These are phyloP conservation scores for Lepidochrysops patricia DNA, from an alignment of 2,888 invertebrate genomes.

Conservation along the genomic window DNA sequence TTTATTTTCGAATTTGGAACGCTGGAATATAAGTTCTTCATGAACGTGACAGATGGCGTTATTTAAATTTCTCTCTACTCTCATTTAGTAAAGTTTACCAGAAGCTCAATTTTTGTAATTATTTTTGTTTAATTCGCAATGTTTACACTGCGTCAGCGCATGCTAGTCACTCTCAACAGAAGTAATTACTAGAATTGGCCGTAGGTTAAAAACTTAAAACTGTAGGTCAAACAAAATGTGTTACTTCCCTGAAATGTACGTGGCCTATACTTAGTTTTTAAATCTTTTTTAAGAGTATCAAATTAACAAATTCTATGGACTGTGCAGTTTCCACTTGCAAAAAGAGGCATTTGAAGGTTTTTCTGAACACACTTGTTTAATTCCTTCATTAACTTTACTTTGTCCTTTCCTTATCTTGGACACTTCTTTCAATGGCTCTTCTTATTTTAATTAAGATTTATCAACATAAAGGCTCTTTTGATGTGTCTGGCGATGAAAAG, in stretches of 20 bases:
- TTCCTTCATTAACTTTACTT: not conserved
- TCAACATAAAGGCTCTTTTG: not conserved
- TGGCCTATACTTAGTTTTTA: too few relatives aligned
- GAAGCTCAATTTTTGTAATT: too few relatives aligned
- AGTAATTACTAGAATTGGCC: too few relatives aligned
- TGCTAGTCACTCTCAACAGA: too few relatives aligned
- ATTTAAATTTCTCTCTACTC: conserved; percentile 50
- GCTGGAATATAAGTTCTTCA: conserved; percentile 47
- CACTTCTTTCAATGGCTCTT: not conserved
- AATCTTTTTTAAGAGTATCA: too few relatives aligned
- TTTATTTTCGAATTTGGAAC: conserved; percentile 51
- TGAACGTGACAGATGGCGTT: conserved; percentile 55
- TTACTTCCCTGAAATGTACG: too few relatives aligned
- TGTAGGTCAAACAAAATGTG: too few relatives aligned
- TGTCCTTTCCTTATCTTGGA: not conserved
- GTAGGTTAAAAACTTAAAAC: too few relatives aligned
- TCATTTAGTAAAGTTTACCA: conserved; percentile 22
- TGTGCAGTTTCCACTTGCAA: too few relatives aligned
- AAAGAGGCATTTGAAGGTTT: not conserved
- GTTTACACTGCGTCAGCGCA: too few relatives aligned
- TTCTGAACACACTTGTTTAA: not conserved
- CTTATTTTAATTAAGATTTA: not conserved
- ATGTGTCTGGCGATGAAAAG: not conserved
- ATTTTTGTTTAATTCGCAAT: too few relatives aligned
- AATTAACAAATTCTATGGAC: too few relatives aligned